Evolutionary conservation across 2,888 invertebrate genomes (phyloP), one percentile per base, ranked within the genome.

Genomic region (Eupithecia subfuscata): DNA sequence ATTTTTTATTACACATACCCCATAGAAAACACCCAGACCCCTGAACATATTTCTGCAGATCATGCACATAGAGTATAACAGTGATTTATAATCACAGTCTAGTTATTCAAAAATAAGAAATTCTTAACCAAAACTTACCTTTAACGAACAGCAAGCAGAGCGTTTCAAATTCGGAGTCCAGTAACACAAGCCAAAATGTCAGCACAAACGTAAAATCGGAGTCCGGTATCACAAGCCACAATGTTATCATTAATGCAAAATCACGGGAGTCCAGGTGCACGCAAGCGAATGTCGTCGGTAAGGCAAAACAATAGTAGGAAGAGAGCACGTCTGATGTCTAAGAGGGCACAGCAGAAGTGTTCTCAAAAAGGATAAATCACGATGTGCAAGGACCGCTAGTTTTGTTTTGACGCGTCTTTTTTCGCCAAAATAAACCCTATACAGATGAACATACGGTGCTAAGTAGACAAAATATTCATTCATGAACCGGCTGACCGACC

Each of bases 181-280:
- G 64, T 74, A 74, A 73, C 73, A 74, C 74, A 74, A 74, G 74
- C 74, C 74, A 70, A 74, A 65, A 65, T 74, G 34, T 74, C 74
- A 69, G 69, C 74, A 74, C 70, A 70, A 73, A 73, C 48, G 72
- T 73, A 73, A 63, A 63, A 63, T 63, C 74, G 70, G 74, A 74
- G 69, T 74, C 74, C 69, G 65, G 70, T n/a, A 25, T 22, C 22
- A 60, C 40, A 56, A 70, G 70, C 70, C 69, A 70, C 45, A 69
- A 70, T 45, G 68, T 69, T 69, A 45, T 56, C 56, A 70, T n/a
- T 70, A 70, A 56, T 56, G 69, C 69, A 70, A 70, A 48, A 70
- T 70, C 69, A 70, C 69, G 69, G 52, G 69, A 70, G 56, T 70
- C 69, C 52, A 70, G 69, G 74, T 74, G 69, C 74, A 74, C 74